A percentile compares a stretch with the other conserved stretches of the same genome.
phyloP scores from a whole-genome alignment of 2,888 invertebrate genomes.

The Scotopteryx bipunctaria region DNA sequence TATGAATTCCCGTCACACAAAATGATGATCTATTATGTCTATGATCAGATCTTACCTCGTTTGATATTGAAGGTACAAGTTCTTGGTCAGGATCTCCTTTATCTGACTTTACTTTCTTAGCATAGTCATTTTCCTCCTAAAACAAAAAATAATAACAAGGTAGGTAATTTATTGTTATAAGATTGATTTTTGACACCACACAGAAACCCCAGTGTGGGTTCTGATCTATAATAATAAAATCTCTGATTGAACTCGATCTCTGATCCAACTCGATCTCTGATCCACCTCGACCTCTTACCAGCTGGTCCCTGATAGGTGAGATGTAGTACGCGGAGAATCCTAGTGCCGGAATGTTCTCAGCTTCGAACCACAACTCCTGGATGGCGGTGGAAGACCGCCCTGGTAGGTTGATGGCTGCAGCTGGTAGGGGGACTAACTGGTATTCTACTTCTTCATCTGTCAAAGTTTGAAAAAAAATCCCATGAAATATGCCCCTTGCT shows the following conservation, averaged over 20 bases:
- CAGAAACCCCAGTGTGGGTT: too few relatives aligned
- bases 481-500: not conserved
- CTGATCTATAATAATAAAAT: too few relatives aligned
- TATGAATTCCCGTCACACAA: too few relatives aligned
- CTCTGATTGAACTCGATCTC: not conserved
- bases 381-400: conserved; percentile 84
- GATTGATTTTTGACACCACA: too few relatives aligned
- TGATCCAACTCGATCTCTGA: not conserved
- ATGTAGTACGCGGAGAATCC: conserved; percentile 75
- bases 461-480: too few relatives aligned
- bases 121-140: conserved; percentile 58
- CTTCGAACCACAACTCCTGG: conserved; percentile 85
- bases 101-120: conserved; percentile 44
- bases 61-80: conserved; percentile 58
- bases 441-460: conserved; percentile 73
- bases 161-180: too few relatives aligned
- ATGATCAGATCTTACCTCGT: too few relatives aligned
- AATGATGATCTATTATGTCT: too few relatives aligned
- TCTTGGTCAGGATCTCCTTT: conserved; percentile 54
- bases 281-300: conserved; percentile 61
- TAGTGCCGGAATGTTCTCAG: conserved; percentile 75
- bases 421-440: conserved; percentile 81
- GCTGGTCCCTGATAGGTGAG: conserved; percentile 63
- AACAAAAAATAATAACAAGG: conserved; percentile 5
- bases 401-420: conserved; percentile 82